Conservation (phyloP, 2,888 invertebrate genomes). For the Tinea trinotella region DNA sequence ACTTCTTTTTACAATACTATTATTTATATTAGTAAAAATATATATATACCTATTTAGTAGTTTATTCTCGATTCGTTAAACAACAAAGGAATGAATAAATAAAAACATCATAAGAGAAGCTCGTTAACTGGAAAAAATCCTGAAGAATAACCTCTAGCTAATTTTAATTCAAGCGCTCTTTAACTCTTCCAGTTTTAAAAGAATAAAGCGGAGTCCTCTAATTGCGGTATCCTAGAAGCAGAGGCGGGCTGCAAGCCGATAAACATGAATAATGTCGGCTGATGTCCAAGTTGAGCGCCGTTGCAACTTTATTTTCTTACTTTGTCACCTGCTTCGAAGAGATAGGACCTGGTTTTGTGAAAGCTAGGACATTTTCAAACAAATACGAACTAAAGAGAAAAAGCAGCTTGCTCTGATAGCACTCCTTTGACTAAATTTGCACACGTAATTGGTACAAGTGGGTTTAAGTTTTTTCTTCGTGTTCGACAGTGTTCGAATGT, state of each 20-base stretch:
- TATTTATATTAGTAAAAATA: no score
- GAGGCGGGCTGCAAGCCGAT: constrained; percentile 38
- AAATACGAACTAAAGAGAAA: constrained; percentile 15
- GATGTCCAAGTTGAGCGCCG: constrained; percentile 45
- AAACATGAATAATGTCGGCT: constrained; percentile 66
- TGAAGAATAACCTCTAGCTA: constrained; percentile 15
- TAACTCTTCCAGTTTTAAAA: constrained; percentile 8
- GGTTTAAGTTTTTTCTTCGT: background rate
- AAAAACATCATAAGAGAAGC: background rate
- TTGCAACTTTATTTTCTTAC: constrained; percentile 53
- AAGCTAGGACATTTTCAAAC: constrained; percentile 12
- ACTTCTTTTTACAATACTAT: no score
- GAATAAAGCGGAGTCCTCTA: constrained; percentile 47
- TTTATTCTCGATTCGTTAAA: no score
- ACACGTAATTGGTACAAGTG: constrained; percentile 12
- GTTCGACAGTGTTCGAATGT: no score
- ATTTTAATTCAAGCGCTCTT: constrained; percentile 18
- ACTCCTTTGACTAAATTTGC: constrained; percentile 14
- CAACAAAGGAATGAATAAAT: no score
- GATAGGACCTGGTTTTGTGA: constrained; percentile 18
- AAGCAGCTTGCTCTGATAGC: constrained; percentile 14
- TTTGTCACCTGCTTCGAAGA: constrained; percentile 44
- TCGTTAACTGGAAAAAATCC: constrained; percentile 13
- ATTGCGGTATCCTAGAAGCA: constrained; percentile 49
- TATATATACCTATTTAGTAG: no score